Percentiles rank a stretch among this genome's conserved stretches.
phyloP scores from a whole-genome alignment of 1,140 invertebrate genomes.

The Episyrphus balteatus region DNA sequence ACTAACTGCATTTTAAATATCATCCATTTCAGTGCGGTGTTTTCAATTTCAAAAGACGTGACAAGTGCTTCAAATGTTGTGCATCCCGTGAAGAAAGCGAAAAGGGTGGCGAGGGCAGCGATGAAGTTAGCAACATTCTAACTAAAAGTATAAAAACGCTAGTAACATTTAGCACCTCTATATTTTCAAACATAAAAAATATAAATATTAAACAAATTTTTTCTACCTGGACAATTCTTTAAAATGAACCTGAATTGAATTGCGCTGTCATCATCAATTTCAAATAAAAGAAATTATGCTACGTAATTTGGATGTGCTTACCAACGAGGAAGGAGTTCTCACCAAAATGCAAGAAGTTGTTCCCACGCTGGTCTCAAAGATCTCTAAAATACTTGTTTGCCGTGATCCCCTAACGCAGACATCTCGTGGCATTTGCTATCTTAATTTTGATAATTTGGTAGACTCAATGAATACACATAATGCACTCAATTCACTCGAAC shows the following conservation, averaged over 20 bases:
- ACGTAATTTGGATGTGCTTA: constrained; percentile 70
- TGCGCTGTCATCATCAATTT: too few relatives aligned
- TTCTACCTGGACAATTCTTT: neutral
- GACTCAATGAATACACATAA: constrained; percentile 73
- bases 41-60: constrained; percentile 84
- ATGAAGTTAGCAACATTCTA: constrained; percentile 76
- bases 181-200: neutral
- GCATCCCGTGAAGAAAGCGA: constrained; percentile 65
- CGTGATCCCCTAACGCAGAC: constrained; percentile 68
- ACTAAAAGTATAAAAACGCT: constrained; percentile 60
- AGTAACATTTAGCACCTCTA: constrained; percentile 1
- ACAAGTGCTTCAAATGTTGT: constrained; percentile 82
- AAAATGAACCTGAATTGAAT: too few relatives aligned
- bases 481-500: constrained; percentile 47
- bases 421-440: constrained; percentile 71
- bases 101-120: constrained; percentile 64
- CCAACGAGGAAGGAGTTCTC: constrained; percentile 74
- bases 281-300: constrained; percentile 63
- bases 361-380: constrained; percentile 50
- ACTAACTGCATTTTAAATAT: too few relatives aligned
- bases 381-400: constrained; percentile 64
- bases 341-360: constrained; percentile 53
- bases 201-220: constrained; percentile 2
- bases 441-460: constrained; percentile 70
- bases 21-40: constrained; percentile 91